Evolutionary conservation across 2,113 vertebrate genomes (phyloP), one percentile per base, ranked within the genome.

Genomic region (Eublepharis macularius): DNA sequence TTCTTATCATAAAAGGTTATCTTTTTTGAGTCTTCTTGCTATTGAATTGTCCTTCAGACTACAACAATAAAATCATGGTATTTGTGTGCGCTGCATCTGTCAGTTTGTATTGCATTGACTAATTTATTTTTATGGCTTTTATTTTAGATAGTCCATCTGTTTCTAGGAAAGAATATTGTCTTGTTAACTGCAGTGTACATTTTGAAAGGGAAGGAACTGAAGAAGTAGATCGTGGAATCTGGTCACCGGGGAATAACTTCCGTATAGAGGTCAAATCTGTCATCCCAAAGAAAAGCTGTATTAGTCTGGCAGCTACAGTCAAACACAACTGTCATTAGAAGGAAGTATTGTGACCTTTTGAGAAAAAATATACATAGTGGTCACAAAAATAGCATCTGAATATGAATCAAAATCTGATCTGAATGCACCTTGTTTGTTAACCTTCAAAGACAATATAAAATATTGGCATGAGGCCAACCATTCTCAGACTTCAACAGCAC

Each of bases 1-100:
- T 54, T 72, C 26, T 32, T 4, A 24, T 80, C n/a, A 19, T 76
- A 79, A 80, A 79, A 41, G 41, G 80, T 11, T 11, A 14, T 43
- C 90, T 76, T 86, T 92, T 91, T 88, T 82, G 72, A 80, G 80
- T 34, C 80, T 90, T 34, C 80, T 90, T 83, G 79, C 80, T 94
- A 79, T 89, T 89, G 89, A 63, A 80, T 92, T 85, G 34, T 69
- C 39, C 73, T 74, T 83, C 80, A 90, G 88, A 86, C 85, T 69
- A 29, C 88, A 86, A 29, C 0, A 0, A 77, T 51, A 65, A n/a
- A 85, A 83, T n/a, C 32, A n/a, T 34, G 10, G n/a, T 72, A 87
- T 90, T 86, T 81, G 80, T 87, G 80, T 87, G 88, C 87, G 57
- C 87, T 74, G 3, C 26, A 77, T 78, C 7, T 83, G 12, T 39